Percentiles rank a stretch among this genome's conserved stretches.
phyloP scores from a whole-genome alignment of 2,113 vertebrate genomes.

The Crotalus helleri region DNA sequence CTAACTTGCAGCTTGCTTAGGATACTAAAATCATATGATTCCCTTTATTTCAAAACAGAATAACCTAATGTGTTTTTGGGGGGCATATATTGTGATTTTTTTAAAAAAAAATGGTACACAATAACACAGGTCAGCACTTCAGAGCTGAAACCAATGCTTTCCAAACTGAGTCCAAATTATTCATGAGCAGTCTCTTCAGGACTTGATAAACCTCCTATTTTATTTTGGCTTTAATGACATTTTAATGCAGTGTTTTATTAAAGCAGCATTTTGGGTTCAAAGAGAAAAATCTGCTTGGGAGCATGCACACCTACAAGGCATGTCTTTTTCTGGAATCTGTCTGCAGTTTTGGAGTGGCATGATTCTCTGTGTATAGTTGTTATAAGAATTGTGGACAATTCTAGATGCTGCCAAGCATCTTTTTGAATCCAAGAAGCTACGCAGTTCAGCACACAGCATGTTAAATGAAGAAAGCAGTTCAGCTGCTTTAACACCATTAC shows the following conservation, averaged over 20 bases:
- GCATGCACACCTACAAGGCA: neutral
- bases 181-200: neutral
- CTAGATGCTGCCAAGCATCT: neutral
- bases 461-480: neutral
- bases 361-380: neutral
- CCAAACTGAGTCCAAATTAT: neutral
- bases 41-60: neutral
- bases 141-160: neutral
- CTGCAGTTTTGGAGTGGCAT: neutral
- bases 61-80: neutral
- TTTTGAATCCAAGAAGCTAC: neutral
- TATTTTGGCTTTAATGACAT: neutral
- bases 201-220: neutral
- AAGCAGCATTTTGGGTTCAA: neutral
- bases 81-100: neutral
- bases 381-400: neutral
- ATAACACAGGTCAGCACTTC: neutral
- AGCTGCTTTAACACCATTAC: neutral
- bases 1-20: neutral
- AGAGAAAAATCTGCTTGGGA: neutral
- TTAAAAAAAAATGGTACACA: neutral
- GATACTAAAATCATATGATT: neutral
- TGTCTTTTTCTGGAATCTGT: neutral
- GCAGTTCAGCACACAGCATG: neutral
- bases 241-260: neutral